Percentiles rank a stretch among this genome's conserved stretches.
These are phyloP conservation scores for Percina caprodes DNA, from an alignment of 2,113 vertebrate species.

Conservation along the genomic window DNA sequence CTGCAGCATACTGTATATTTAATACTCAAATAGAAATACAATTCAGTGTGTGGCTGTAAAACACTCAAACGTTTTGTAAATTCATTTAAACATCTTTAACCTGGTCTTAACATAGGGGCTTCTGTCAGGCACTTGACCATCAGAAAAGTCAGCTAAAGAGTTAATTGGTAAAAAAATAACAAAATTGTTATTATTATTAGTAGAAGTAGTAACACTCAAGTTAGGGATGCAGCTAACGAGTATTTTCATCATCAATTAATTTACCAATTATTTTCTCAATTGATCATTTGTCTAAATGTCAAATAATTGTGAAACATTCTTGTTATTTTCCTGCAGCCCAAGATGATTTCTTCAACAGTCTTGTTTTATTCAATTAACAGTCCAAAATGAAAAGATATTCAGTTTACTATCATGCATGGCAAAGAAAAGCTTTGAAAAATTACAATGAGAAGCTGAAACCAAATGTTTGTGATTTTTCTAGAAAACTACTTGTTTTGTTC, in stretches of 20 bases:
- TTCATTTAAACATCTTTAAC: not conserved
- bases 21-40: not conserved
- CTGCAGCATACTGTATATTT: not conserved
- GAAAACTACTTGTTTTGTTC: not conserved
- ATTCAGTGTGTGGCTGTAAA: not conserved
- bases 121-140: not conserved
- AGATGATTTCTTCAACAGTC: not conserved
- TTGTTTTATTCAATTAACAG: not conserved
- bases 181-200: not conserved
- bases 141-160: not conserved
- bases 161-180: not conserved
- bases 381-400: not conserved
- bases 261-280: not conserved
- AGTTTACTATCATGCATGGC: not conserved
- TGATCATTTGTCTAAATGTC: not conserved
- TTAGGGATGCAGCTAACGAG: not conserved
- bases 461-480: not conserved
- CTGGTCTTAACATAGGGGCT: not conserved
- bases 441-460: too few species aligned
- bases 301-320: not conserved
- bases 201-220: not conserved
- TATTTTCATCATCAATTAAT: not conserved
- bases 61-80: not conserved
- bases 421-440: not conserved
- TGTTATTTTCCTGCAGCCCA: not conserved